Conservation (phyloP, 2,888 invertebrate genomes). For the Shargacucullia verbasci region DNA sequence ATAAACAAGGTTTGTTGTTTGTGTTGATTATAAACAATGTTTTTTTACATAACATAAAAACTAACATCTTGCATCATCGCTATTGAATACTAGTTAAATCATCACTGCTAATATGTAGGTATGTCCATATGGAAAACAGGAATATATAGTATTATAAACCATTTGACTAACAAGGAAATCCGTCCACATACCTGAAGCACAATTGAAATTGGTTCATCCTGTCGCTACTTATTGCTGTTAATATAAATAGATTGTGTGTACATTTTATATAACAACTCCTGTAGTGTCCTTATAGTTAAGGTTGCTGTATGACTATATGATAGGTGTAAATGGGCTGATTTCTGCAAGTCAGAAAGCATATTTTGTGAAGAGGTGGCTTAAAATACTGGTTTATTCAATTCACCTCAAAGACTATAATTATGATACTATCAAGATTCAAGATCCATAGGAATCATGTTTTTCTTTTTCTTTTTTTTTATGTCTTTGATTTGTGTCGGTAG, state of each 20-base stretch:
- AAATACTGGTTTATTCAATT: too few relatives aligned
- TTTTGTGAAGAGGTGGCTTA: too few relatives aligned
- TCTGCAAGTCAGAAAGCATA: too few relatives aligned
- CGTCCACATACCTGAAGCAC: slow-evolving; percentile 38
- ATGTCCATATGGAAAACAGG: neutral
- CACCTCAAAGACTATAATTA: too few relatives aligned
- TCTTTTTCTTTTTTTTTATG: too few relatives aligned
- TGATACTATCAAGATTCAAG: too few relatives aligned
- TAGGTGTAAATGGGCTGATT: too few relatives aligned
- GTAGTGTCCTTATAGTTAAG: too few relatives aligned
- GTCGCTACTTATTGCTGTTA: slow-evolving; percentile 43
- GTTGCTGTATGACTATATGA: too few relatives aligned
- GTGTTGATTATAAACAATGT: too few relatives aligned
- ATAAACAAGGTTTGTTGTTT: slow-evolving; percentile 18
- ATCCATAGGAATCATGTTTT: too few relatives aligned
- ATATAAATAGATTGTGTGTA: slow-evolving; percentile 15
- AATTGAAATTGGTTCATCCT: slow-evolving; percentile 64
- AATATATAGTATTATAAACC: slow-evolving; percentile 1
- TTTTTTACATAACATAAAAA: slow-evolving; percentile 16
- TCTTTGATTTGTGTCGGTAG: too few relatives aligned
- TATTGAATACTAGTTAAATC: neutral
- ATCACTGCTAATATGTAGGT: neutral
- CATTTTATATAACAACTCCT: neutral
- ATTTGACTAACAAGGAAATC: slow-evolving; percentile 50
- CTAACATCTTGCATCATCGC: slow-evolving; percentile 2